Evolutionary conservation across 2,888 invertebrate species (phyloP).

Genomic region (Andrena camellia): DNA sequence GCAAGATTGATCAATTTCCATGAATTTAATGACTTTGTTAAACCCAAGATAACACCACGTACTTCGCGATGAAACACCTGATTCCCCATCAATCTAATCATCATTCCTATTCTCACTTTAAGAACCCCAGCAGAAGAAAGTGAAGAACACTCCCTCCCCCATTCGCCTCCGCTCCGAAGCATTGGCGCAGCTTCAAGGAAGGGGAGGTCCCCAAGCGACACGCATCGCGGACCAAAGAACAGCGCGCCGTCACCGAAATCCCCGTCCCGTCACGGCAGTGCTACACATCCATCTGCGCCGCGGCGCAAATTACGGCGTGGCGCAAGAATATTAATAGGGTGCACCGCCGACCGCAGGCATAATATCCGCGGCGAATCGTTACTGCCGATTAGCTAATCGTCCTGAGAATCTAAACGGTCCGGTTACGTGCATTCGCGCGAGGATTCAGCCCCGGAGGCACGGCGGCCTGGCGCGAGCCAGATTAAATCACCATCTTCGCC

Average conservation of each 20-base stretch:
- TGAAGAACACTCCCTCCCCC: too few species aligned
- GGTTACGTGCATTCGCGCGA: conserved; percentile 65
- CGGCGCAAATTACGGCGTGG: conserved; percentile 57
- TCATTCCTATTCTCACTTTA: too few species aligned
- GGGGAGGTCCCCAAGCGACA: too few species aligned
- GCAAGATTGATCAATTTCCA: too few species aligned
- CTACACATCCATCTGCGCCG: conserved; percentile 44
- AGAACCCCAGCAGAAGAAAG: too few species aligned
- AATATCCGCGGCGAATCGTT: conserved; percentile 69
- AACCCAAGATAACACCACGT: too few species aligned
- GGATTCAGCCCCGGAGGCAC: conserved; percentile 53
- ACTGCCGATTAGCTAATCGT: conserved; percentile 79
- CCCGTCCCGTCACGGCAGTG: conserved; percentile 5
- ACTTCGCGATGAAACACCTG: too few species aligned
- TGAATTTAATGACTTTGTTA: too few species aligned
- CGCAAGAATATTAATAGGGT: conserved; percentile 69
- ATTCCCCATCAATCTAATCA: too few species aligned
- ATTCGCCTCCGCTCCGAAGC: too few species aligned
- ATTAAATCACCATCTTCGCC: conserved; percentile 57
- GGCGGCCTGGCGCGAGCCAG: conserved; percentile 48
- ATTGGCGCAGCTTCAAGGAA: too few species aligned
- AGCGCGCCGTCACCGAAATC: background rate
- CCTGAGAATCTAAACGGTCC: conserved; percentile 76
- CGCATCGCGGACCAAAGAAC: background rate
- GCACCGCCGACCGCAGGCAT: conserved; percentile 66